Conservation (phyloP, 2,113 vertebrate species). For the Vulpes lagopus region DNA sequence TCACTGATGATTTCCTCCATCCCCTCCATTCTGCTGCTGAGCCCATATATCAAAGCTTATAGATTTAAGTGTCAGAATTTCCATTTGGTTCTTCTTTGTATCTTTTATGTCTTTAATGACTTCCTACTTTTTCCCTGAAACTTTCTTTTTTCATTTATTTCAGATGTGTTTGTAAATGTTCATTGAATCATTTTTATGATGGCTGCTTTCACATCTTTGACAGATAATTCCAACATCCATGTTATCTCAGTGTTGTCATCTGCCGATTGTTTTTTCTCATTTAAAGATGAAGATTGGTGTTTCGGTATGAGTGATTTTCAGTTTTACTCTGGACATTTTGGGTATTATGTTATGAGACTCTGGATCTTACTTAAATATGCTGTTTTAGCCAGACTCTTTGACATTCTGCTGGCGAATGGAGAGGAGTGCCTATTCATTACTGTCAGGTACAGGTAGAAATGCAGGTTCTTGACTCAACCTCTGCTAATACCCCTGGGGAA, state of each 20-base stretch:
- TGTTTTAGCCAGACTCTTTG: background rate
- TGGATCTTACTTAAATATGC: slow-evolving; percentile 19
- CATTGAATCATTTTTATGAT: slow-evolving; percentile 15
- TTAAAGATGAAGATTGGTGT: slow-evolving; percentile 13
- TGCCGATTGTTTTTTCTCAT: background rate
- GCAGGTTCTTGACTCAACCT: background rate
- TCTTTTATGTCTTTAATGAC: slow-evolving; percentile 19
- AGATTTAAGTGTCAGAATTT: slow-evolving; percentile 46
- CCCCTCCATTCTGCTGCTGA: background rate
- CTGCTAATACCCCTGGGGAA: background rate
- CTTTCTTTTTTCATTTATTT: slow-evolving; percentile 46
- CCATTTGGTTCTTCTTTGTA: slow-evolving; percentile 1
- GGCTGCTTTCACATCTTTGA: slow-evolving; percentile 22
- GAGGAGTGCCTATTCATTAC: background rate
- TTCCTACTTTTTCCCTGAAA: background rate
- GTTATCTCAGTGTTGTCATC: background rate
- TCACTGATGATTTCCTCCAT: slow-evolving; percentile 30
- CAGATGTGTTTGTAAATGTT: background rate
- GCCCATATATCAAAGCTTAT: background rate
- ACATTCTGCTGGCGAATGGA: background rate
- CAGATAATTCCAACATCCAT: background rate
- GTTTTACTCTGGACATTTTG: background rate
- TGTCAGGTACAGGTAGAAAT: background rate
- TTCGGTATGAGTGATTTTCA: background rate
- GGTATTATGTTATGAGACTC: background rate